Base-by-base conservation (phyloP, 1,140 invertebrate genomes). In the Andrena cerasifolii region DNA sequence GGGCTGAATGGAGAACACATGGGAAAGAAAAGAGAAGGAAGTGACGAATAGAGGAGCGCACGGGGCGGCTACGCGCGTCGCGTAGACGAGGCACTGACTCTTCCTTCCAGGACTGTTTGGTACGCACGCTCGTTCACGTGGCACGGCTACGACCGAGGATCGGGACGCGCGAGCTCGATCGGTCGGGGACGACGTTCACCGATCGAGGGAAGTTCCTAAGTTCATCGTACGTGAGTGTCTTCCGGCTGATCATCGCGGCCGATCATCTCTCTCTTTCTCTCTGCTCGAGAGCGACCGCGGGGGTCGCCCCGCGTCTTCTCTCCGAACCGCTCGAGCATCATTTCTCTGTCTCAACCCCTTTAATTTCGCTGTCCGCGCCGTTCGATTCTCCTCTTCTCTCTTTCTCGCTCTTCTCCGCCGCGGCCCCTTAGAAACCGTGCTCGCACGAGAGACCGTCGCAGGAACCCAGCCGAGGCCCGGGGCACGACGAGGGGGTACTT, bases 161-260 rank as follows among this genome's bases (percentile, higher is more conserved):
- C 45, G 65, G 58, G 26, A 78, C 31, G 21, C 45, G 61, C 79
- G 53, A 47, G 58, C 59, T 75, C 76, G 76, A 31, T 75, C 76
- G 76, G 40, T 75, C 58, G 63, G 68, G 76, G 66, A 83, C 83
- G 76, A 58, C 75, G 75, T 45, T 61, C 65, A 76, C 58, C 62
- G 45, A 51, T 67, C 62, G 51, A 56, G 10, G 74, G 58, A 78
- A 78, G 74, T 68, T 71, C 74, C 66, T 78, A 59, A 54, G 67
- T 58, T 83, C 74, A 67, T 66, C 72, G 67, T 73, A 21, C 62
- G 78, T 72, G 33, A 36, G 58, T 61, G 58, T 61, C 45, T 66
- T 56, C 47, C 76, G 61, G 68, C 56, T 47, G 58, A 71, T 58
- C 43, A 40, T 58, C 68, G 80, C 26, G 36, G 10, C 10, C 28